phyloP scores from a whole-genome alignment of 2,797 vertebrate genomes.

The Gallinago stenura region DNA sequence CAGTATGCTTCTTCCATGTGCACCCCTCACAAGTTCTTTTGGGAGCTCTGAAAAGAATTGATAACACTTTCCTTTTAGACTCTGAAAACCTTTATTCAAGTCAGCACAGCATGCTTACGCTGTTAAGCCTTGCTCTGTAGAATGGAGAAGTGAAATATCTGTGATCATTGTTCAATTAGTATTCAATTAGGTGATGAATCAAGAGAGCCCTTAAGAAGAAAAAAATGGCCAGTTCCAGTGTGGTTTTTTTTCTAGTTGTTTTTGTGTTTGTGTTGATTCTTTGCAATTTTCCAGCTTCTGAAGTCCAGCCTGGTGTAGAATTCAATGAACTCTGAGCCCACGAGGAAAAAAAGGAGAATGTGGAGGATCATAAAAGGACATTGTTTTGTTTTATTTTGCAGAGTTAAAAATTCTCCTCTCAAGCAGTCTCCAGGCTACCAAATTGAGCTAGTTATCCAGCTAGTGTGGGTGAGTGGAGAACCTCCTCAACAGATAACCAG shows the following conservation, averaged over 20 bases:
- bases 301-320: not conserved
- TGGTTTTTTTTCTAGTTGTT: not conserved
- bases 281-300: not conserved
- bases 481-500: conserved; percentile 97
- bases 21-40: not conserved
- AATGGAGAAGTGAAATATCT: not conserved
- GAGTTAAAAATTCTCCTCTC: conserved; percentile 94
- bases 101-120: not conserved
- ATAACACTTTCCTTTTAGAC: not conserved
- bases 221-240: not conserved
- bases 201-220: not conserved
- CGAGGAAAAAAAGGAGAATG: not conserved
- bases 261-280: not conserved
- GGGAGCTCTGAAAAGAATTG: not conserved
- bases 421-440: conserved; percentile 98
- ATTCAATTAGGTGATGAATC: not conserved
- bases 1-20: accelerated
- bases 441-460: conserved; percentile 94
- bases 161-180: not conserved
- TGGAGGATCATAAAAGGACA: not conserved
- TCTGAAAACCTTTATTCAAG: not conserved
- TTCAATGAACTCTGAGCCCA: not conserved
- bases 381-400: conserved; percentile 72
- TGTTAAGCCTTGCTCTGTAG: not conserved
- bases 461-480: conserved; percentile 97